Base-by-base conservation (phyloP, 1,140 invertebrate species). In the Condylostylus longicornis region DNA sequence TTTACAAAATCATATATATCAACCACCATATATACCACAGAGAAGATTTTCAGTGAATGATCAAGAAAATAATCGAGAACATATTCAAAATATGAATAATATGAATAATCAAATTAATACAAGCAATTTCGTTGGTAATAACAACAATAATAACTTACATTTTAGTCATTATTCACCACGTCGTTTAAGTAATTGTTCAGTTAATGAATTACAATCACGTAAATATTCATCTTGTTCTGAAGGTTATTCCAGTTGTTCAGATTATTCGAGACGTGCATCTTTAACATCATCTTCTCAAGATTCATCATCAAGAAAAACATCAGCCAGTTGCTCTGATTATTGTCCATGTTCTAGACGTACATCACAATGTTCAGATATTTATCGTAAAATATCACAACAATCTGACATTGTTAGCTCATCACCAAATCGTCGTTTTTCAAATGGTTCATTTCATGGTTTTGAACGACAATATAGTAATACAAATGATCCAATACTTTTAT, bases 301-400 rank as follows among this genome's bases (percentile, higher is more conserved):
- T 41, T 50, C 57, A 0, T 59, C 53, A 35, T 53, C 54, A 5
- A 22, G 54, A 5, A 46, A 57, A 15, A 47, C 51, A 33, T 56
- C 56, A 41, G 59, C 57, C 2, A 53, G 54, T n/a, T 60, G 57
- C 28, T 60, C 58, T 5, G 58, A 61, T 21, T 53, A 42, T 33
- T 59, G 54, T 41, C 51, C 57, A 0, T 59, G 54, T 37, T 53
- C 54, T 4, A 22, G 54, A 5, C 47, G 58, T 14, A 47, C 51
- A 33, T 56, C 56, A 41, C 49, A 46, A 5, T 53, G 52, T 21
- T 14, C 35, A 7, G 42, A 39, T 6, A 29, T 34, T 0, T 60
- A 49, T 38, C 46, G 58, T 13, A 55, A 58, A 41, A 48, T 43
- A 15, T 58, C 54, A 6, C 48, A 56, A n/a, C 50, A 48, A 35